Percentiles rank a stretch among this genome's conserved stretches.
Evolutionary conservation across 2,113 vertebrate genomes (phyloP).

Genomic region (Empidonax traillii): DNA sequence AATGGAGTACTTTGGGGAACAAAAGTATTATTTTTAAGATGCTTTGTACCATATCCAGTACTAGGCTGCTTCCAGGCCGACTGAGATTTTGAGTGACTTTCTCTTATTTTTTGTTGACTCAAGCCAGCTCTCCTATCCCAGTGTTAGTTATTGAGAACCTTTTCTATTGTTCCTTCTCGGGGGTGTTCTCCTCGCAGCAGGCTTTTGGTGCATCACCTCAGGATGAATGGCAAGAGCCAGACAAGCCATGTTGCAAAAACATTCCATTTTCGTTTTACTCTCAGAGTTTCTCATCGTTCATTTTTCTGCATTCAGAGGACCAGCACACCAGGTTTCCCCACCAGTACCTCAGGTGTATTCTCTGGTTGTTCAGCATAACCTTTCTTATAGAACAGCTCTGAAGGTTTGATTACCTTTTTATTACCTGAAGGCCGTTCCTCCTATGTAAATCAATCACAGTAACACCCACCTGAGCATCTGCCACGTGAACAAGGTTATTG

Average conservation of each 20-base stretch:
- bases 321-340: neutral
- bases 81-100: neutral
- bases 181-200: neutral
- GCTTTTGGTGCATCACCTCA: neutral
- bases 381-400: neutral
- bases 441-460: neutral
- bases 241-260: neutral
- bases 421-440: neutral
- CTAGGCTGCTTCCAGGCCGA: neutral
- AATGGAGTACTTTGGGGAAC: neutral
- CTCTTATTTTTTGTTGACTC: neutral
- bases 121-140: neutral
- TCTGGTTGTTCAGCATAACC: neutral
- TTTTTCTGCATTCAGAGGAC: neutral
- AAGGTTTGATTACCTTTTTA: slow-evolving; percentile 23
- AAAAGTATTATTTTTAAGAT: neutral
- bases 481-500: neutral
- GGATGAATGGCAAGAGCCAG: neutral
- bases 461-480: slow-evolving; percentile 27
- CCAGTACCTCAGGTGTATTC: neutral
- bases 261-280: neutral
- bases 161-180: neutral
- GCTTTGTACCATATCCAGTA: neutral
- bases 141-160: neutral
- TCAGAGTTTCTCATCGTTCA: neutral